Percentiles rank a stretch among this genome's conserved stretches.
Conservation (phyloP, 2,888 invertebrate genomes). For the Lottia scabra region DNA sequence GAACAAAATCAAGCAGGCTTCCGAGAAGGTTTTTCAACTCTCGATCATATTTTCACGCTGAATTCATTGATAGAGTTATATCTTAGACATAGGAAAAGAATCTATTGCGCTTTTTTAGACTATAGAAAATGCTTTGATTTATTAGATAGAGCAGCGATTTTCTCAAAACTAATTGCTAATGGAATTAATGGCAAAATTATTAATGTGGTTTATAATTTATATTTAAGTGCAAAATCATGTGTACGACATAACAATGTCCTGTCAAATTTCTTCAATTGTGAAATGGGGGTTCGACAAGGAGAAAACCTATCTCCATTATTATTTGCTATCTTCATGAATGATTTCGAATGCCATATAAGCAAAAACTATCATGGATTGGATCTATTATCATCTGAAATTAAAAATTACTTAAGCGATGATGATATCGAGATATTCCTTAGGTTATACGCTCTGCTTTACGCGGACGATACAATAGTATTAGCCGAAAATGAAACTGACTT, state of each 20-base stretch:
- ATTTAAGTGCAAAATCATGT: neutral
- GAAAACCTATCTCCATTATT: neutral
- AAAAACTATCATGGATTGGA: too few relatives aligned
- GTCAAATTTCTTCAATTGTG: neutral
- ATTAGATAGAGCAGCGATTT: constrained; percentile 10
- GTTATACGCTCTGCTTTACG: too few relatives aligned
- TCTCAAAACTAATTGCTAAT: neutral
- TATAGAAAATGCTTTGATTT: constrained; percentile 12
- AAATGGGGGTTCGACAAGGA: neutral
- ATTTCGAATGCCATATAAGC: too few relatives aligned
- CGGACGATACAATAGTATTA: too few relatives aligned
- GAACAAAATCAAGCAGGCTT: neutral
- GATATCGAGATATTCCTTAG: too few relatives aligned
- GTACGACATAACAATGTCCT: neutral
- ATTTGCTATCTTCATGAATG: neutral
- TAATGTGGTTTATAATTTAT: neutral
- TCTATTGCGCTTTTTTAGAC: neutral
- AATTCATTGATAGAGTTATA: constrained; percentile 7
- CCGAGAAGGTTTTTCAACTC: neutral
- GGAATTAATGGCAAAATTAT: constrained; percentile 3
- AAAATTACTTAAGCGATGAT: too few relatives aligned
- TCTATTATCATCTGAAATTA: too few relatives aligned
- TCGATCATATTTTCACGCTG: constrained; percentile 10
- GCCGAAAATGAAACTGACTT: too few relatives aligned
- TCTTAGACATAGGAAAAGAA: neutral